Conservation (phyloP, 2,888 invertebrate species). For the Xanthia icteritia region DNA sequence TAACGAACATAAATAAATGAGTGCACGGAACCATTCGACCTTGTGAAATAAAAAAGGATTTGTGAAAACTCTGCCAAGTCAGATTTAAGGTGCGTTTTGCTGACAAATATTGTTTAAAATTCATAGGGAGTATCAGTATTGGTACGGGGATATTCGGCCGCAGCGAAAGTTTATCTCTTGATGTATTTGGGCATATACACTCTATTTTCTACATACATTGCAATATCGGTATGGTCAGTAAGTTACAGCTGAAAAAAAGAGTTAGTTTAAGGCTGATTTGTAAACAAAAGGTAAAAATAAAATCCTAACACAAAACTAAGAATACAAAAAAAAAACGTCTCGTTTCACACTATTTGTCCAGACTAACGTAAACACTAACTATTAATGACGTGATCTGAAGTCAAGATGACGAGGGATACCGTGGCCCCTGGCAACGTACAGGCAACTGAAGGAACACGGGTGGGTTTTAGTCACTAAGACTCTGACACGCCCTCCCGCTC, state of each 20-base stretch:
- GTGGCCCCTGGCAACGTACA: too few species aligned
- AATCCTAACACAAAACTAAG: neutral
- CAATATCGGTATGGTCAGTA: neutral
- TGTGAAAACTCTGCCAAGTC: slow-evolving; percentile 65
- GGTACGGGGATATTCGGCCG: neutral
- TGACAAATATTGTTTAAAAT: neutral
- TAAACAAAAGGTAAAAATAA: neutral
- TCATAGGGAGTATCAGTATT: neutral
- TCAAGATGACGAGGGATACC: too few species aligned
- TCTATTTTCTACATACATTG: neutral
- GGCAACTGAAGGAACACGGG: too few species aligned
- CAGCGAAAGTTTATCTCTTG: neutral
- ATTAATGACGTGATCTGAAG: neutral
- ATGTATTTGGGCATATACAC: neutral
- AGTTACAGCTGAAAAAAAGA: neutral
- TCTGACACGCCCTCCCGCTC: too few species aligned
- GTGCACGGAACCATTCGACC: slow-evolving; percentile 72
- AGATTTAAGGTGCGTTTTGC: slow-evolving; percentile 51
- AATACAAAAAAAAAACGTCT: neutral
- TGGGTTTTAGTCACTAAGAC: too few species aligned
- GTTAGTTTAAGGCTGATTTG: neutral
- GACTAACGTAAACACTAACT: neutral
- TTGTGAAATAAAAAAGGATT: slow-evolving; percentile 75
- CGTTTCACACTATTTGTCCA: neutral
- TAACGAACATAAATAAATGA: slow-evolving; percentile 71